phyloP scores from a whole-genome alignment of 2,888 invertebrate genomes.

The Pachymerium ferrugineum region DNA sequence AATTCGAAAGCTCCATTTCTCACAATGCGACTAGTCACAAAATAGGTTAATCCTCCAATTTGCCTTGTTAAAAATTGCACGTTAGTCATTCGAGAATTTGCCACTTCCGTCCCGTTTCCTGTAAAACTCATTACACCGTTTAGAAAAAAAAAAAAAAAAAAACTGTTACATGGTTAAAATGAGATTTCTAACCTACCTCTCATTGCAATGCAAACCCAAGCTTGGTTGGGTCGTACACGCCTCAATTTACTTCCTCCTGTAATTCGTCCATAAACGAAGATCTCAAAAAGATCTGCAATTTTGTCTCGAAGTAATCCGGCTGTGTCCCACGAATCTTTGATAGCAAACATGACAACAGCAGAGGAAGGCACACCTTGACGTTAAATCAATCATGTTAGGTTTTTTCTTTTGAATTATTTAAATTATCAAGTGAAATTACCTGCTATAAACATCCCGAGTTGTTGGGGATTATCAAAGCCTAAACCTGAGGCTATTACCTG shows the following conservation, averaged over 20 bases:
- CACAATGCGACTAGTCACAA: constrained; percentile 16
- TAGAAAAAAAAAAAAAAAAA: not conserved
- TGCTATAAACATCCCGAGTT: constrained; percentile 13
- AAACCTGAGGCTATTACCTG: not conserved
- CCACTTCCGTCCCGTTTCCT: constrained; percentile 28
- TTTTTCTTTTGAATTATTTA: not conserved
- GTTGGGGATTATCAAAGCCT: not conserved
- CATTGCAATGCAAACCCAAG: constrained; percentile 29
- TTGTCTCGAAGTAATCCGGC: not conserved
- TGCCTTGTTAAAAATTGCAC: not conserved
- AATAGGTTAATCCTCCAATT: not conserved
- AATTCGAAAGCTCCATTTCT: not conserved
- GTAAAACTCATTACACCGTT: not conserved
- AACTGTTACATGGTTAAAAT: not conserved
- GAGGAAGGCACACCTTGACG: not conserved
- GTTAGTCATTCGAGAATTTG: not conserved
- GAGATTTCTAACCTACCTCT: constrained; percentile 16
- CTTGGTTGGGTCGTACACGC: constrained; percentile 4
- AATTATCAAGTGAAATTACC: constrained; percentile 16
- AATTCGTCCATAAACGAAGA: constrained; percentile 29
- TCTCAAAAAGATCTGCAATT: constrained; percentile 25
- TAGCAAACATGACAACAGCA: constrained; percentile 26
- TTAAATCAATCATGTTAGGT: not conserved
- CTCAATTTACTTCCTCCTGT: constrained; percentile 28
- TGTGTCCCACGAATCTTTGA: not conserved